These are phyloP conservation scores for Ailurus styani DNA, from an alignment of 2,113 vertebrate genomes.

Conservation along the genomic window DNA sequence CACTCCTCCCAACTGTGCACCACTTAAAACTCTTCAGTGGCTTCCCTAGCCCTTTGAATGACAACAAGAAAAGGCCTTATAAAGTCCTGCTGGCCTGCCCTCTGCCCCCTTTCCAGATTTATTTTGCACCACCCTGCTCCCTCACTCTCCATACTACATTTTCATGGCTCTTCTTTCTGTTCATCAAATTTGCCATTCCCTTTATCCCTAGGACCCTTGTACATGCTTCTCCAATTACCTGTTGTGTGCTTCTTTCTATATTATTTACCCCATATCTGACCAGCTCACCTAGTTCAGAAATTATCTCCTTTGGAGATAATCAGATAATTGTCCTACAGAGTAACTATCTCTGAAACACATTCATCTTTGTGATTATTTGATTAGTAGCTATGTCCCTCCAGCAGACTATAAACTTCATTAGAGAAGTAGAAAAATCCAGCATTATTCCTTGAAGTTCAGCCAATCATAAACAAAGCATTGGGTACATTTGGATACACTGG, in stretches of 20 bases:
- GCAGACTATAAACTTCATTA: neutral
- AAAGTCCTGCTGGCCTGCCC: neutral
- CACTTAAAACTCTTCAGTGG: neutral
- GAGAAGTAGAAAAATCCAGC: neutral
- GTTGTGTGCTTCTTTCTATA: neutral
- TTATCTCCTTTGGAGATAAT: neutral
- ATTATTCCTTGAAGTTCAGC: neutral
- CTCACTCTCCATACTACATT: neutral
- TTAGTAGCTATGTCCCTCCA: neutral
- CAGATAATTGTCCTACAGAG: neutral
- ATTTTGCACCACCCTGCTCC: neutral
- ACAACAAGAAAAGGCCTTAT: neutral
- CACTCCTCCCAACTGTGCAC: neutral
- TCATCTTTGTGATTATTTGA: neutral
- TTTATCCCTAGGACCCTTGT: neutral
- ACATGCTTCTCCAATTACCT: neutral
- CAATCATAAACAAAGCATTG: neutral
- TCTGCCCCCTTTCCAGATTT: neutral
- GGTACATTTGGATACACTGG: neutral
- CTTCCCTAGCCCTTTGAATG: neutral
- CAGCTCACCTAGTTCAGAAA: slow-evolving; percentile 1
- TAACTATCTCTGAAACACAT: slow-evolving; percentile 5
- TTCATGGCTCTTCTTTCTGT: neutral
- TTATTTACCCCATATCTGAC: neutral
- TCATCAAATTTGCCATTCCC: neutral